phyloP scores from a whole-genome alignment of 2,888 invertebrate species.

The Megamerina dolium region DNA sequence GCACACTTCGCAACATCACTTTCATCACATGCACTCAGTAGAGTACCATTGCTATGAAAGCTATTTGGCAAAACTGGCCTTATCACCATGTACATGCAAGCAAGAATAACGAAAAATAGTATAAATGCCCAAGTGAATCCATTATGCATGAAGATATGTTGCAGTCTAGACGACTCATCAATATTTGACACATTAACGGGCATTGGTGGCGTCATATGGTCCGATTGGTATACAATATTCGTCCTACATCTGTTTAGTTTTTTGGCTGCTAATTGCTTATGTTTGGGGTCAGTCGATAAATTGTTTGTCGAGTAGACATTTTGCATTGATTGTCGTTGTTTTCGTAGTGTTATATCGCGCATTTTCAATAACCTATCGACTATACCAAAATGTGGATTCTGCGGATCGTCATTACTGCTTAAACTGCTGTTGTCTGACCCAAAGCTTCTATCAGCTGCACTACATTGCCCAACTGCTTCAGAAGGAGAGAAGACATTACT shows the following conservation, averaged over 20 bases:
- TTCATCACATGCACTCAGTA: slow-evolving; percentile 54
- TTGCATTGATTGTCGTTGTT: too few species aligned
- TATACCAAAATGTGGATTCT: slow-evolving; percentile 6
- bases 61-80: slow-evolving; percentile 41
- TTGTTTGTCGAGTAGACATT: too few species aligned
- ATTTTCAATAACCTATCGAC: slow-evolving; percentile 9
- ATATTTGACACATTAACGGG: too few species aligned
- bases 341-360: slow-evolving; percentile 3
- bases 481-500: neutral
- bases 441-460: neutral
- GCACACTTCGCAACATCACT: neutral
- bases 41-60: slow-evolving; percentile 48
- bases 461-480: neutral
- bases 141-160: slow-evolving; percentile 21
- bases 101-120: slow-evolving; percentile 61
- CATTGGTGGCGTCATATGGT: too few species aligned
- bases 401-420: slow-evolving; percentile 9
- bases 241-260: too few species aligned
- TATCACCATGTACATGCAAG: slow-evolving; percentile 62
- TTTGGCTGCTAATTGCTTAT: neutral
- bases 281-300: too few species aligned
- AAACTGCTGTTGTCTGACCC: slow-evolving; percentile 3
- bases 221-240: too few species aligned
- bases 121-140: slow-evolving; percentile 55
- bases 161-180: slow-evolving; percentile 15